Percentiles rank a stretch among this genome's conserved stretches.
These are phyloP conservation scores for Turdus rufiventris DNA, from an alignment of 2,113 vertebrate species.

Conservation along the genomic window DNA sequence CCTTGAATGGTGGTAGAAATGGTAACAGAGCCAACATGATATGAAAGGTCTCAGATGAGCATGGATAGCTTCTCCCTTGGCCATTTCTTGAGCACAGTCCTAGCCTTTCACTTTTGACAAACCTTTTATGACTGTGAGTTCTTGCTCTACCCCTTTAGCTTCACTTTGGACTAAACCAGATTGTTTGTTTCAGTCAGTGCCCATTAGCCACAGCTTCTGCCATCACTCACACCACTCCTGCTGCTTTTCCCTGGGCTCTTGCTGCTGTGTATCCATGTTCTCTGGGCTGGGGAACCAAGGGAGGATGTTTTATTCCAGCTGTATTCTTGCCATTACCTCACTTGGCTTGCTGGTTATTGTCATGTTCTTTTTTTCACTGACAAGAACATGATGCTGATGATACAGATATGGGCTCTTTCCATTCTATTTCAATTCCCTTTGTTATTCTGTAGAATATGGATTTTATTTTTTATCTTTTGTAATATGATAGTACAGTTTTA, in stretches of 20 bases:
- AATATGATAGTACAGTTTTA: neutral
- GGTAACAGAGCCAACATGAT: neutral
- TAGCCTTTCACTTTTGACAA: neutral
- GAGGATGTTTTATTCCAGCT: neutral
- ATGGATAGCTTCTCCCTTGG: neutral
- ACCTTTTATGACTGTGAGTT: neutral
- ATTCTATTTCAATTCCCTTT: neutral
- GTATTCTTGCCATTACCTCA: neutral
- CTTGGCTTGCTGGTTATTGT: neutral
- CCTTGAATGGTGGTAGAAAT: neutral
- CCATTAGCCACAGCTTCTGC: neutral
- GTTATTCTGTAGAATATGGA: neutral
- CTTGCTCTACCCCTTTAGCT: neutral
- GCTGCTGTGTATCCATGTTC: neutral
- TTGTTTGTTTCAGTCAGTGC: neutral
- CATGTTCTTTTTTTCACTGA: neutral
- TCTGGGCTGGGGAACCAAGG: neutral
- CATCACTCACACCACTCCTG: fast-evolving
- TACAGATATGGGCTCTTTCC: neutral
- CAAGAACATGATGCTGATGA: neutral
- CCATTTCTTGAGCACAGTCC: neutral
- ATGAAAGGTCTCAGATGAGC: neutral
- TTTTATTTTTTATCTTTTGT: neutral
- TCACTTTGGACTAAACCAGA: neutral
- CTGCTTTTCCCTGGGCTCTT: neutral